Evolutionary conservation across 2,888 invertebrate genomes (phyloP), one percentile per base, ranked within the genome.

Genomic region (Mayetiola destructor): DNA sequence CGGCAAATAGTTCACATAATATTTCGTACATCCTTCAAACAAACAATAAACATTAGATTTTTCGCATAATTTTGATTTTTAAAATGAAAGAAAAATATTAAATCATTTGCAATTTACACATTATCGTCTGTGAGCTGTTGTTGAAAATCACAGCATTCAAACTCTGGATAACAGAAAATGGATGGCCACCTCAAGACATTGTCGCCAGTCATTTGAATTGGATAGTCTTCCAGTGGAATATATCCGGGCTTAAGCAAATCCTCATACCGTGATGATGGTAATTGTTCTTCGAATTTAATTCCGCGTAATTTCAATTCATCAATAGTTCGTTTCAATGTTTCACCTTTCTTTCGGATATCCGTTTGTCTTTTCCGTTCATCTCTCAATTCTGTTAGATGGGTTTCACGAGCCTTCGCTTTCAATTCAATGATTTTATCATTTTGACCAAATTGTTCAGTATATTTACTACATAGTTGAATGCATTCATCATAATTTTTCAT

Each of bases 111-210:
- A n/a, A 68, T 68, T 68, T 78, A 80, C 76, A 76, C 73, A 1
- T 77, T 76, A 63, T 82, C 78, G 72, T 94, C 93, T 10, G 80
- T 77, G 65, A 93, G 88, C 59, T 80, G 78, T 68, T 86, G 82
- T 39, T 96, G 78, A 64, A 92, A 88, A 70, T 97, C 96, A 55
- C 90, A 87, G 64, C 86, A 81, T 59, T 82, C 76, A 66, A 84
- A 84, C 71, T 95, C 93, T 0, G 95, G 95, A 70, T 94, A 96
- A 12, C 90, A 73, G 62, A 95, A 80, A 18, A 89, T 75, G 0
- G 92, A 84, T 0, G 95, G 95, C 94, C 94, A 96, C 56, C 82
- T 73, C 12, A 96, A 70, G 40, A 72, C 68, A 14, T 73, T 64
- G 0, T 80, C 71, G 64, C 79, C 73, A 4, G 29, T 53, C 12